Evolutionary conservation across 2,113 vertebrate genomes (phyloP).

Genomic region (Parus major): DNA sequence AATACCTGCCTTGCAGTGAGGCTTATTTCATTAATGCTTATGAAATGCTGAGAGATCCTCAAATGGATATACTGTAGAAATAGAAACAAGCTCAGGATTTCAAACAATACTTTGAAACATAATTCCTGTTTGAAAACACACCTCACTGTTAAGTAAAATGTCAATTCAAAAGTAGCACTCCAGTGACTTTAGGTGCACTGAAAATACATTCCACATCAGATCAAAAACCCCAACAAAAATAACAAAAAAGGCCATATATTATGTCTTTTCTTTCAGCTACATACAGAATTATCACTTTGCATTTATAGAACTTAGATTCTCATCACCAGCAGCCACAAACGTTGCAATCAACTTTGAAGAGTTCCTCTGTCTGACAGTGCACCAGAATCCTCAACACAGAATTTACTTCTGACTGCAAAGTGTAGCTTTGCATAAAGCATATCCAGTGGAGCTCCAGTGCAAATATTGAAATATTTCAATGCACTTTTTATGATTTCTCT

Average conservation of each 20-base stretch:
- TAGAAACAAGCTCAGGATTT: slow-evolving; percentile 1
- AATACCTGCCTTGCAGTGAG: slow-evolving; percentile 29
- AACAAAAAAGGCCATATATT: background rate
- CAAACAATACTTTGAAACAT: background rate
- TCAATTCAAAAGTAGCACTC: background rate
- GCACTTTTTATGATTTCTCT: background rate
- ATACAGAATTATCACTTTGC: background rate
- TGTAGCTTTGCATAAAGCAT: too few relatives aligned
- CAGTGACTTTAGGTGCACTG: background rate
- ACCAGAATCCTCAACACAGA: background rate
- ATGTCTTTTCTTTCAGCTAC: background rate
- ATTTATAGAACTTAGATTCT: background rate
- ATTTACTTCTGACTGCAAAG: background rate
- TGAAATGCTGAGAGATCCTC: slow-evolving; percentile 12
- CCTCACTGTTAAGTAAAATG: background rate
- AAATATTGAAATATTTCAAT: background rate
- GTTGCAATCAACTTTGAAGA: background rate
- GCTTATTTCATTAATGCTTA: slow-evolving; percentile 45
- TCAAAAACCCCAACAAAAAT: background rate
- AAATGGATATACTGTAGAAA: background rate
- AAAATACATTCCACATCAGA: background rate
- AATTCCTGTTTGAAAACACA: background rate
- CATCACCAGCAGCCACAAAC: background rate
- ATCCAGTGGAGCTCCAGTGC: background rate
- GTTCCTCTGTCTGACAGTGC: background rate